Percentiles rank a stretch among this genome's conserved stretches.
Evolutionary conservation across 2,113 vertebrate species (phyloP).

Genomic region (Coracopsis vasa): DNA sequence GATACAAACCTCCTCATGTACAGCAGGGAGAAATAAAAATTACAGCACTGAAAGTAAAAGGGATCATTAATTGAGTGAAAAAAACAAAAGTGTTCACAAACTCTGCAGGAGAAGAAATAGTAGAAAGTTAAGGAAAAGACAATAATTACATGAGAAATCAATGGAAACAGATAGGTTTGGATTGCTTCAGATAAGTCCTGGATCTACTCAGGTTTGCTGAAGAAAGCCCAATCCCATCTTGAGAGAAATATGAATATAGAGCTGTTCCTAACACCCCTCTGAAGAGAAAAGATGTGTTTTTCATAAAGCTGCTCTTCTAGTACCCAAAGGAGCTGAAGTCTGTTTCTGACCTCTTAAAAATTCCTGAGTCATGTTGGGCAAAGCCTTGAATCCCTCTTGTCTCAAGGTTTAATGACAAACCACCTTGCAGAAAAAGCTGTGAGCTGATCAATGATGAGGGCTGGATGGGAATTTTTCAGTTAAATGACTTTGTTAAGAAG

Average conservation of each 20-base stretch:
- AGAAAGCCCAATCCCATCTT: background rate
- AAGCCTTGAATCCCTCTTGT: background rate
- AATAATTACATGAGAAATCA: background rate
- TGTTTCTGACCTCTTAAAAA: background rate
- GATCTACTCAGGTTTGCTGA: background rate
- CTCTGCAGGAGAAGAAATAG: background rate
- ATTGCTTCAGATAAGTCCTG: background rate
- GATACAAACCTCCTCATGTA: background rate
- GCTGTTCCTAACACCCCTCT: background rate
- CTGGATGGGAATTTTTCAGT: background rate
- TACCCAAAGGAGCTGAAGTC: background rate
- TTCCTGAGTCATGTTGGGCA: background rate
- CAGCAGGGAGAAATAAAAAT: constrained; percentile 10
- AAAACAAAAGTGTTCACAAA: background rate
- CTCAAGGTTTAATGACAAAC: background rate
- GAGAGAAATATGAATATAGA: background rate
- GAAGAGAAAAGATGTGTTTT: background rate
- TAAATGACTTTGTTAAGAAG: background rate
- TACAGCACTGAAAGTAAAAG: background rate
- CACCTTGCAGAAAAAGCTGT: background rate
- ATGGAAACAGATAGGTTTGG: background rate
- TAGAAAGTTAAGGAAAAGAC: background rate
- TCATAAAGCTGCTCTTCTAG: background rate
- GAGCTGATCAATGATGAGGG: fast-evolving
- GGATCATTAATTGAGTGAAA: background rate